phyloP scores from a whole-genome alignment of 1,140 invertebrate species.

The silkworm (Bombyx mori) region ASM3026992v2 NC_085115.1:6940501-6941000 shows the following conservation, averaged over 20 bases:
- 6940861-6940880: too few species aligned
- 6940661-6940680: too few species aligned
- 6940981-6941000: too few species aligned
- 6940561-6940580: neutral
- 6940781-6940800: slow-evolving; percentile 12
- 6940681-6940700: slow-evolving; percentile 1
- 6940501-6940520: neutral
- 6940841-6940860: slow-evolving; percentile 8
- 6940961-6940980: too few species aligned
- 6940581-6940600: neutral
- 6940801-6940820: slow-evolving; percentile 14
- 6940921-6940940: too few species aligned
- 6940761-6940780: slow-evolving; percentile 16
- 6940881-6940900: slow-evolving; percentile 14
- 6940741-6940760: slow-evolving; percentile 20
- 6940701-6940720: slow-evolving; percentile 14
- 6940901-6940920: slow-evolving; percentile 14
- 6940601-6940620: neutral
- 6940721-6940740: slow-evolving; percentile 17
- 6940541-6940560: neutral
- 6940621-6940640: neutral
- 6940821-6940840: slow-evolving; percentile 18
- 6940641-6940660: too few species aligned
- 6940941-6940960: too few species aligned
- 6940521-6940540: neutral